A percentile compares a stretch with the other conserved stretches of the same genome.
Evolutionary conservation across 2,797 vertebrate genomes (phyloP).

Genomic region (Trematomus bernacchii): DNA sequence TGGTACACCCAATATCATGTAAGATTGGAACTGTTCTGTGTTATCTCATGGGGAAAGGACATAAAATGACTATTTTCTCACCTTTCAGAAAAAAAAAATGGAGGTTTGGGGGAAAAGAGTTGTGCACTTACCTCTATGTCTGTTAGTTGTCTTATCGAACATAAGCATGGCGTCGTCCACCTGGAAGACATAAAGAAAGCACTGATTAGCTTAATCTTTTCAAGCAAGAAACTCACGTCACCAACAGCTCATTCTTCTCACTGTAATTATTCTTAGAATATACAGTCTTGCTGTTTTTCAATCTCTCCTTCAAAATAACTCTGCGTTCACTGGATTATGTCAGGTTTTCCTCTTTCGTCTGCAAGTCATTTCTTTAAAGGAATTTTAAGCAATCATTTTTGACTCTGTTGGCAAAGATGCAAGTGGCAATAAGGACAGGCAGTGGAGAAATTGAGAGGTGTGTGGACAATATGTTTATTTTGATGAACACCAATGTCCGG

Average conservation of each 20-base stretch:
- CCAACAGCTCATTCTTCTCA: conserved; percentile 53
- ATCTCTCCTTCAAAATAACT: conserved; percentile 48
- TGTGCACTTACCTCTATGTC: conserved; percentile 96
- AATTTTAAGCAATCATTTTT: conserved; percentile 37
- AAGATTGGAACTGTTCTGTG: conserved; percentile 80
- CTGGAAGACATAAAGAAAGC: conserved; percentile 87
- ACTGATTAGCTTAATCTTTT: conserved; percentile 64
- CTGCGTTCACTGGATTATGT: conserved; percentile 48
- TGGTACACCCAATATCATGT: conserved; percentile 81
- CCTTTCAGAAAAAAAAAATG: conserved; percentile 58
- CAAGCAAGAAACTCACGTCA: conserved; percentile 29
- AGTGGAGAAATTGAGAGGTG: conserved; percentile 21
- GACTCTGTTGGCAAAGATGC: conserved; percentile 19
- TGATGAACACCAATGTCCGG: conserved; percentile 74
- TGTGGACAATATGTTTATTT: conserved; percentile 76
- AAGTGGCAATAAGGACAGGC: conserved; percentile 29
- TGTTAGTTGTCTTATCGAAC: conserved; percentile 99
- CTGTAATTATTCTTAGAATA: conserved; percentile 64
- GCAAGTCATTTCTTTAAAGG: conserved; percentile 34
- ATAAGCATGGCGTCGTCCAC: conserved; percentile 99
- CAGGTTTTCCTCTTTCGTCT: conserved; percentile 28
- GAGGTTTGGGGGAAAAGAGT: conserved; percentile 18
- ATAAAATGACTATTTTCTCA: conserved; percentile 80
- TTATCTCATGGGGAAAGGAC: conserved; percentile 81
- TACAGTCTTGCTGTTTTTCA: conserved; percentile 49